Evolutionary conservation across 53 echinoderm and acorn worm genomes (phyloP).

Genomic region (Crossaster papposus): DNA sequence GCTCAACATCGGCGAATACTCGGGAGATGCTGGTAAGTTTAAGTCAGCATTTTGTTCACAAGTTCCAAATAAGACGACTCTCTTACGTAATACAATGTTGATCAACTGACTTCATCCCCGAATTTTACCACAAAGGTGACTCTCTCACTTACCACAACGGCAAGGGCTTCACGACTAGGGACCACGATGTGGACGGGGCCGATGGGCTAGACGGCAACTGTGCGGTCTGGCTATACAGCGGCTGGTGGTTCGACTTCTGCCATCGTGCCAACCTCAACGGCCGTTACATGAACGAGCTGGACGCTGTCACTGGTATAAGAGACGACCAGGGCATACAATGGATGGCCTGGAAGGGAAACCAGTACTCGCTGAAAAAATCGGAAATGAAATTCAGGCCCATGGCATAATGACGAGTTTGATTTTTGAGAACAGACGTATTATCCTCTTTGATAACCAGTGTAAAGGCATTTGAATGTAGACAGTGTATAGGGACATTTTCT

Average conservation of each 20-base stretch:
- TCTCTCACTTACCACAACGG: slow-evolving; percentile 81
- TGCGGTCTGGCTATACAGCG: slow-evolving; percentile 81
- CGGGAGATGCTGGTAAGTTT: slow-evolving; percentile 35
- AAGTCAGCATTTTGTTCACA: no score
- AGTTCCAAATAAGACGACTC: no score
- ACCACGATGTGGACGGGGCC: slow-evolving; percentile 85
- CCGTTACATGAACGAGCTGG: slow-evolving; percentile 69
- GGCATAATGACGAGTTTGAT: background rate
- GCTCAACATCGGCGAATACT: slow-evolving; percentile 59
- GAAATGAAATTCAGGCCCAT: slow-evolving; percentile 88
- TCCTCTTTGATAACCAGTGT: no score
- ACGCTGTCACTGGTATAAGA: slow-evolving; percentile 58
- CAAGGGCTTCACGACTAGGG: slow-evolving; percentile 78
- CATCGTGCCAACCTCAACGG: slow-evolving; percentile 92
- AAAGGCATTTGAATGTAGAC: no score
- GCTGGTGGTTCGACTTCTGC: slow-evolving; percentile 96
- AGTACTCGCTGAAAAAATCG: slow-evolving; percentile 80
- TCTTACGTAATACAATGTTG: no score
- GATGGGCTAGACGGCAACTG: slow-evolving; percentile 80
- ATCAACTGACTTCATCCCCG: no score
- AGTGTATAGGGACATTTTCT: no score
- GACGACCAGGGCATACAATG: slow-evolving; percentile 94
- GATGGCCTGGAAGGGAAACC: slow-evolving; percentile 76
- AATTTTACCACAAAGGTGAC: slow-evolving; percentile 51
- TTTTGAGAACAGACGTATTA: no score